Conservation (phyloP, 2,888 invertebrate species). For the Malachius bipustulatus region DNA sequence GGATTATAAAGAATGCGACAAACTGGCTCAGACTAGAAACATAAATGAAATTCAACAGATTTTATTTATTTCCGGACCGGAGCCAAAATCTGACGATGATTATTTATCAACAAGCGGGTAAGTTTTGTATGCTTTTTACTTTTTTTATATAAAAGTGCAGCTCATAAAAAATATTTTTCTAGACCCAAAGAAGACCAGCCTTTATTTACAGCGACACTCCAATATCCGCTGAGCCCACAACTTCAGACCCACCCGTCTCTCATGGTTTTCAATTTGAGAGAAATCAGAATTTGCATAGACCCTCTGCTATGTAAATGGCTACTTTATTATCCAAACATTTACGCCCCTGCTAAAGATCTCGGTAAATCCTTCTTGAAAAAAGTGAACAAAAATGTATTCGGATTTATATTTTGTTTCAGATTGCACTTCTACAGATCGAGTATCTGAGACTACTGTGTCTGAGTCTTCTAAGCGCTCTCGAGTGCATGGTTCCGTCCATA, state of each 20-base stretch:
- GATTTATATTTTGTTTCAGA: too few relatives aligned
- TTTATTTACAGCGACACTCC: constrained; percentile 34
- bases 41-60: constrained; percentile 36
- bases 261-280: constrained; percentile 39
- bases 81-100: constrained; percentile 26
- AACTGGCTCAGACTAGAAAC: background rate
- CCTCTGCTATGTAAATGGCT: constrained; percentile 55
- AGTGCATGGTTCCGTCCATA: constrained; percentile 42
- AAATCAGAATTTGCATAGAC: constrained; percentile 45
- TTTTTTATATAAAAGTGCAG: too few relatives aligned
- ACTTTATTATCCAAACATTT: constrained; percentile 42
- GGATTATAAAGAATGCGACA: background rate
- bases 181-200: constrained; percentile 28
- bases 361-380: too few relatives aligned
- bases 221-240: constrained; percentile 36
- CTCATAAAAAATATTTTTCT: too few relatives aligned
- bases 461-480: too few relatives aligned
- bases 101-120: background rate
- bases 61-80: constrained; percentile 45
- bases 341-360: too few relatives aligned
- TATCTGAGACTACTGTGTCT: too few relatives aligned
- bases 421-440: too few relatives aligned
- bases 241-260: constrained; percentile 39
- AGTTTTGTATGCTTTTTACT: too few relatives aligned
- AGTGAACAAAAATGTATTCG: too few relatives aligned